phyloP scores from a whole-genome alignment of 2,888 invertebrate species.

The Cephus rjabovi region DNA sequence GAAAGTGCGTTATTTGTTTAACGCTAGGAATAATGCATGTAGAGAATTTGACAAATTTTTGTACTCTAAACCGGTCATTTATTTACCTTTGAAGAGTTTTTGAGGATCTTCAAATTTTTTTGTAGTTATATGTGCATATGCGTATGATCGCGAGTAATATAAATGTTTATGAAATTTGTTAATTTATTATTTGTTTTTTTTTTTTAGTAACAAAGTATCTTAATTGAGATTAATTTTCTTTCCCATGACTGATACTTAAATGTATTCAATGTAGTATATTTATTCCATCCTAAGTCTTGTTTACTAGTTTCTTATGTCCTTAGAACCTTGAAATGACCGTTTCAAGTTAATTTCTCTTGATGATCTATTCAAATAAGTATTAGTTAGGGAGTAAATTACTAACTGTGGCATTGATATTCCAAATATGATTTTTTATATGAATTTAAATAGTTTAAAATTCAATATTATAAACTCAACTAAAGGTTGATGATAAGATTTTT shows the following conservation, averaged over 20 bases:
- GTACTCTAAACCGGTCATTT: not conserved
- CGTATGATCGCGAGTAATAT: not conserved
- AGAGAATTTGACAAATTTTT: not conserved
- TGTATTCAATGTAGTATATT: not conserved
- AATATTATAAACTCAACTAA: not conserved
- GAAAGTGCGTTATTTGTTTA: not conserved
- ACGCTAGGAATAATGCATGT: not conserved
- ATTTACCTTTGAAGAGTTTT: not conserved
- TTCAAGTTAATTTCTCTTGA: conserved; percentile 5
- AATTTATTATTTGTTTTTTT: not conserved
- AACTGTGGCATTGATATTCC: not conserved
- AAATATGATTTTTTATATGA: not conserved
- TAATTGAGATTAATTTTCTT: not conserved
- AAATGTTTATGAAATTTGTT: not conserved
- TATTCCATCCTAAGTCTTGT: not conserved
- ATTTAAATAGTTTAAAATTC: not conserved
- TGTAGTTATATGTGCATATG: not conserved
- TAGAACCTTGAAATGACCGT: conserved; percentile 1
- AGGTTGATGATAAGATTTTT: not conserved
- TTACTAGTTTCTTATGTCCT: conserved; percentile 3
- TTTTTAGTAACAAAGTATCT: not conserved
- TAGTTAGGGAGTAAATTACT: not conserved
- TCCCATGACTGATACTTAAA: not conserved
- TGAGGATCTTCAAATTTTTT: not conserved
- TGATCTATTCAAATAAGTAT: not conserved